Evolutionary conservation across 2,113 vertebrate genomes (phyloP).

Genomic region (Cathartes aura): DNA sequence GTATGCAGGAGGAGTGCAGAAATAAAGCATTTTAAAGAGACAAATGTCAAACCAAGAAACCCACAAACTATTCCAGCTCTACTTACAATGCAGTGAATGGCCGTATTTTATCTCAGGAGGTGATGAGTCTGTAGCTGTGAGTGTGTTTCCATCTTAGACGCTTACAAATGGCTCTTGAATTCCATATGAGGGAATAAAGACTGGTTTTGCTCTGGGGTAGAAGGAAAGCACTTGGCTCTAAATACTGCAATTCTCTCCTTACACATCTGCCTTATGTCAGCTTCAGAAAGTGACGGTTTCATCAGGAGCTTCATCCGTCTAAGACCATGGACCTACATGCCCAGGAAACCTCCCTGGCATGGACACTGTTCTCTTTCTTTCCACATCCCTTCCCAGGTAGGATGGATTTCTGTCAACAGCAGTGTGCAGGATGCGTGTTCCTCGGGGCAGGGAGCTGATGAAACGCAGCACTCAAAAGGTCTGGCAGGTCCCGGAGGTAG

Average conservation of each 20-base stretch:
- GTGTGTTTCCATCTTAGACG: background rate
- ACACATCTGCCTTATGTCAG: background rate
- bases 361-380: background rate
- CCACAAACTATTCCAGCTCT: background rate
- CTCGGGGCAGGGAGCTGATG: background rate
- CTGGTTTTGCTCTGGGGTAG: background rate
- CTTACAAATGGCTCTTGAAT: background rate
- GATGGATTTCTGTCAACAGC: background rate
- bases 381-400: background rate
- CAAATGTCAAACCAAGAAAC: background rate
- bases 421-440: background rate
- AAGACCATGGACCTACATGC: background rate
- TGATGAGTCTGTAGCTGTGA: background rate
- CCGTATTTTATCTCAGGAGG: background rate
- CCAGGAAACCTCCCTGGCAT: background rate
- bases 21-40: background rate
- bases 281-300: background rate
- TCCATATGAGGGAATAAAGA: slow-evolving; percentile 21
- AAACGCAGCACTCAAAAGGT: background rate
- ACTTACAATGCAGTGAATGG: rapidly evolving
- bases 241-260: background rate
- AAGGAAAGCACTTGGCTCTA: background rate
- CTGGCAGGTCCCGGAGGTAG: background rate
- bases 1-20: background rate
- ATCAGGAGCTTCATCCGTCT: background rate